Conservation (phyloP, 2,113 vertebrate genomes). For the Petrocephalus zakoni region DNA sequence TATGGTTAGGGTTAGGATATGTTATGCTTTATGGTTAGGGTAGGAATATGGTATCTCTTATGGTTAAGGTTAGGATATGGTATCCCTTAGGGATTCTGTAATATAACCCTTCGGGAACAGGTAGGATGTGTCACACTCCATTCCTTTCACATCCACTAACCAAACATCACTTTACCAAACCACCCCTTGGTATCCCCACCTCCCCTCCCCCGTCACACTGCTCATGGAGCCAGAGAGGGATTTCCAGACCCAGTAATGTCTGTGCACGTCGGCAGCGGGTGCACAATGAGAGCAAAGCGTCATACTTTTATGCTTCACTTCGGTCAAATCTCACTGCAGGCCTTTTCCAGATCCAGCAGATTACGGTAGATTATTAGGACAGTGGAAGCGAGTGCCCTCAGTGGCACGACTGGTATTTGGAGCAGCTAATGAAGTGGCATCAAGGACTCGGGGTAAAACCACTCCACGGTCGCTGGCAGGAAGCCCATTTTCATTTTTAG, state of each 20-base stretch:
- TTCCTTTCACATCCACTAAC: not conserved
- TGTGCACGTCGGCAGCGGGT: not conserved
- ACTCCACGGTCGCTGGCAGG: not conserved
- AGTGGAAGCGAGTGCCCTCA: not conserved
- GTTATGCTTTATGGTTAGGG: not conserved
- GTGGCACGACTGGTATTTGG: not conserved
- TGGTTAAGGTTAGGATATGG: not conserved
- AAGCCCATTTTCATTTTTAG: not conserved
- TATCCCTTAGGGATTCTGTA: not conserved
- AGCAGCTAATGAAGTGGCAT: conserved; percentile 3
- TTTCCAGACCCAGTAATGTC: not conserved
- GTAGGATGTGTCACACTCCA: not conserved
- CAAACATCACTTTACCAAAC: not conserved
- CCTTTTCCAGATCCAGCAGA: not conserved
- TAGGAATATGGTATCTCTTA: not conserved
- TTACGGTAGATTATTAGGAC: not conserved
- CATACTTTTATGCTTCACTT: not conserved
- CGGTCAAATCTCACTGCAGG: not conserved
- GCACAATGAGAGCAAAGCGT: not conserved
- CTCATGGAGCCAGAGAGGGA: not conserved
- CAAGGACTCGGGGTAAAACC: not conserved
- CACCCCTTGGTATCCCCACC: not conserved
- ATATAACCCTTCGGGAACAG: not conserved
- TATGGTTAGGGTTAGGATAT: not conserved
- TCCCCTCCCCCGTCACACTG: not conserved